Percentiles rank a stretch among this genome's conserved stretches.
Evolutionary conservation across 2,113 vertebrate genomes (phyloP).

Genomic region (Neotoma lepida): DNA sequence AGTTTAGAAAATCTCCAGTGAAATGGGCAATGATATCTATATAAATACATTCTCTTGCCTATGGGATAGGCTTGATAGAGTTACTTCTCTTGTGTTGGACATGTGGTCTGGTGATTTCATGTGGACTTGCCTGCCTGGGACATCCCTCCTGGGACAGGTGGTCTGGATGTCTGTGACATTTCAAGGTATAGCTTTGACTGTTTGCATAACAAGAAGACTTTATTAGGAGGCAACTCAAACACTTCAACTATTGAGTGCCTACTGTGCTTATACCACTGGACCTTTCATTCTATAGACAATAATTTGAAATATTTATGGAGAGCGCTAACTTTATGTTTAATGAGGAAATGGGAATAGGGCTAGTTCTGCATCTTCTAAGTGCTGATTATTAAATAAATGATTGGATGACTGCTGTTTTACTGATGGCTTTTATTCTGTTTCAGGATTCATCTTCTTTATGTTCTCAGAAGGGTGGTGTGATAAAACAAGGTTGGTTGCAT

Average conservation of each 20-base stretch:
- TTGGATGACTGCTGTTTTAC: not conserved
- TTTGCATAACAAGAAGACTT: not conserved
- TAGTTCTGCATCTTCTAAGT: not conserved
- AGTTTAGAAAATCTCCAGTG: not conserved
- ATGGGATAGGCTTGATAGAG: not conserved
- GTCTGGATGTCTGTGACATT: not conserved
- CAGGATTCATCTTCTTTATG: slow-evolving; percentile 95
- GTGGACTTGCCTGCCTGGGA: not conserved
- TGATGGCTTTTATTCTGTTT: slow-evolving; percentile 62
- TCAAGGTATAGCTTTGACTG: not conserved
- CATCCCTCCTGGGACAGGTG: slow-evolving; percentile 59
- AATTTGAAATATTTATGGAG: not conserved
- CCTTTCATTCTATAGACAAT: not conserved
- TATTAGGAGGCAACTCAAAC: not conserved
- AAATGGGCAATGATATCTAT: not conserved
- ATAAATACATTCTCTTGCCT: not conserved
- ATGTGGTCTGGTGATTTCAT: slow-evolving; percentile 45
- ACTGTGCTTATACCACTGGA: not conserved
- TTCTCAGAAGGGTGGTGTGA: slow-evolving; percentile 95
- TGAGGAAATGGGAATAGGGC: not conserved
- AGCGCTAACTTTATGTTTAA: not conserved
- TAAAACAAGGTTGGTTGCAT: slow-evolving; percentile 98
- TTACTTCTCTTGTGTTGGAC: not conserved
- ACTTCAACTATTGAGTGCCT: not conserved
- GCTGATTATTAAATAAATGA: slow-evolving; percentile 9